Evolutionary conservation across 2,113 vertebrate species (phyloP), one percentile per base, ranked within the genome.

Genomic region (Lucifuga dentata): DNA sequence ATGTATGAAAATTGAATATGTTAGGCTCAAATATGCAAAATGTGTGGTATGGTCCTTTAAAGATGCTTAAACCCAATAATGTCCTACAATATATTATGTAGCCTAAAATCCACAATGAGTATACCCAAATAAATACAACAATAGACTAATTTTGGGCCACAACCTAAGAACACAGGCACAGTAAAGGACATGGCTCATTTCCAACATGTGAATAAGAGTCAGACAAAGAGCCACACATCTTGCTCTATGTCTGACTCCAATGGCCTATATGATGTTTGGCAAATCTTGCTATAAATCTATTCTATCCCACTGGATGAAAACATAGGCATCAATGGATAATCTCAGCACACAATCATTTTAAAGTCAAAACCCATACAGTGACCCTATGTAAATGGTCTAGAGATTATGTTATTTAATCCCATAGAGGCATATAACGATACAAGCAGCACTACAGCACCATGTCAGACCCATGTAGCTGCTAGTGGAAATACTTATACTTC

Each of bases 361-460:
- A 73, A 68, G 48, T 68, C 58, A 56, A 57, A 70, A 23, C 41
- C 29, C 21, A 26, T 59, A 36, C 48, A 72, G 55, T 63, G 60
- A 49, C 53, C 23, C 62, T 41, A 35, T 20, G 38, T 19, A 24
- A 35, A 1, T 20, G 9, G 21, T 59, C 17, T 11, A 20, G 39
- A 77, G 73, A 78, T 82, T 61, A 67, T 57, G 44, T 63, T 5
- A 76, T 19, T 75, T 85, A 80, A 79, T 83, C 70, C 65, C 58
- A 57, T 10, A 62, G 48, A 75, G 45, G 53, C 55, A 29, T 36
- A 16, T 53, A 58, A 61, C 57, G 33, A 70, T 29, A 33, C 51
- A 11, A 15, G 67, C 36, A 15, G 57, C n/a, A 55, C 24, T 40
- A 39, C 53, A 26, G 35, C 49, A 51, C 53, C 55, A 50, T 39